phyloP scores from a whole-genome alignment of 1,140 invertebrate species.

The Drosophila tristis region DNA sequence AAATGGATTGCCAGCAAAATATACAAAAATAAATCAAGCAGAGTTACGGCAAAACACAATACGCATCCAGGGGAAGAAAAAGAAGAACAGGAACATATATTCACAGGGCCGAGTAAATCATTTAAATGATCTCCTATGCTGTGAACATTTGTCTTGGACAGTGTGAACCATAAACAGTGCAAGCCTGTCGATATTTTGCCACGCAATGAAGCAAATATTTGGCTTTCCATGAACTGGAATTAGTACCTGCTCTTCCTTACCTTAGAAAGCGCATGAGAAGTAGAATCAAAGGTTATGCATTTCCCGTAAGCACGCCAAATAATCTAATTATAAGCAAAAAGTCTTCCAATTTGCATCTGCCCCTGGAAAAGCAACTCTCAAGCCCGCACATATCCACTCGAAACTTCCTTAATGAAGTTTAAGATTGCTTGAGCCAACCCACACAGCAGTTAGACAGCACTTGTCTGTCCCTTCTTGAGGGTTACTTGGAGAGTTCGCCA shows the following conservation, averaged over 20 bases:
- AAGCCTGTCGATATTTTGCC: too few species aligned
- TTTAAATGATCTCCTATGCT: not conserved
- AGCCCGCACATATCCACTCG: not conserved
- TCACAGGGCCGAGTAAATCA: not conserved
- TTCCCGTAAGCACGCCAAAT: too few species aligned
- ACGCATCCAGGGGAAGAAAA: too few species aligned
- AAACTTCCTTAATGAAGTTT: constrained; percentile 34
- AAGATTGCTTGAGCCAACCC: not conserved
- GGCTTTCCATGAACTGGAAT: too few species aligned
- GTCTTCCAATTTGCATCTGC: not conserved
- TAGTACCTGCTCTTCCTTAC: too few species aligned
- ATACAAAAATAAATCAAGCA: constrained; percentile 1
- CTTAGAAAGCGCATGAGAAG: too few species aligned
- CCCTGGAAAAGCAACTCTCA: not conserved
- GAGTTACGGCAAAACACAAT: not conserved
- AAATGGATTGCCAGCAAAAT: constrained; percentile 25
- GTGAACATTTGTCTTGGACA: too few species aligned
- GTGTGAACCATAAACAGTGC: too few species aligned
- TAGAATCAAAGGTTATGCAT: too few species aligned
- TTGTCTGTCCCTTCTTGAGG: constrained; percentile 28
- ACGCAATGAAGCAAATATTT: too few species aligned
- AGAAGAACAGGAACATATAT: too few species aligned
- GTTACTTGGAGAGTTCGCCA: constrained; percentile 21
- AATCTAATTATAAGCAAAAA: too few species aligned
- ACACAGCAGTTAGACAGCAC: constrained; percentile 20